Evolutionary conservation across 2,888 invertebrate species (phyloP).

Genomic region (Sinentomon sp.): DNA sequence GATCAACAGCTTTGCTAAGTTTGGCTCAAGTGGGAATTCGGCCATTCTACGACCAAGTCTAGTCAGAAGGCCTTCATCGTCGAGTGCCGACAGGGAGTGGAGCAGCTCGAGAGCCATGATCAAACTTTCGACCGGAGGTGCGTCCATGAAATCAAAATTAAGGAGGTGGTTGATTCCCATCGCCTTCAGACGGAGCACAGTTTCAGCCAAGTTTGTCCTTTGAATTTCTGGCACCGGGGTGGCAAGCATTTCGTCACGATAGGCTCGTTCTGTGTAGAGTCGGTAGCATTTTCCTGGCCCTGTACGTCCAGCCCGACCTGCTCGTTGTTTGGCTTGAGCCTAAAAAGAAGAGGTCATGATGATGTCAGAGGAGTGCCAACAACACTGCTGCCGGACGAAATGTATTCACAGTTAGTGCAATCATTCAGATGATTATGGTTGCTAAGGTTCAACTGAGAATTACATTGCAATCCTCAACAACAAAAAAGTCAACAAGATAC

Average conservation of each 20-base stretch:
- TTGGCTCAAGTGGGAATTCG: slow-evolving; percentile 94
- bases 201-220: slow-evolving; percentile 85
- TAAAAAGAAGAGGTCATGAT: slow-evolving; percentile 20
- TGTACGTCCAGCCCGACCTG: slow-evolving; percentile 85
- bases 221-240: slow-evolving; percentile 98
- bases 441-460: too few species aligned
- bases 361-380: neutral
- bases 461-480: too few species aligned
- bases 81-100: slow-evolving; percentile 84
- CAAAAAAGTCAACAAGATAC: neutral
- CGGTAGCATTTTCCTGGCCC: slow-evolving; percentile 94
- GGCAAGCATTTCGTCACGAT: slow-evolving; percentile 92
- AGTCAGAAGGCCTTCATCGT: slow-evolving; percentile 69
- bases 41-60: slow-evolving; percentile 76
- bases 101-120: slow-evolving; percentile 92
- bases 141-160: slow-evolving; percentile 99
- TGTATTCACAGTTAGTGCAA: too few species aligned
- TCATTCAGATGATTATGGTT: too few species aligned
- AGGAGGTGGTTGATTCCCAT: slow-evolving; percentile 98
- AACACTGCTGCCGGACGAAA: neutral
- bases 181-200: slow-evolving; percentile 82
- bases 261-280: slow-evolving; percentile 90
- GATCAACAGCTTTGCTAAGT: slow-evolving; percentile 90
- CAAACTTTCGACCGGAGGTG: slow-evolving; percentile 88
- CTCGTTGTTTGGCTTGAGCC: slow-evolving; percentile 92